A percentile compares a stretch with the other conserved stretches of the same genome.
These are phyloP conservation scores for Pyxicephalus adspersus DNA, from an alignment of 2,113 vertebrate genomes.

Conservation along the genomic window DNA sequence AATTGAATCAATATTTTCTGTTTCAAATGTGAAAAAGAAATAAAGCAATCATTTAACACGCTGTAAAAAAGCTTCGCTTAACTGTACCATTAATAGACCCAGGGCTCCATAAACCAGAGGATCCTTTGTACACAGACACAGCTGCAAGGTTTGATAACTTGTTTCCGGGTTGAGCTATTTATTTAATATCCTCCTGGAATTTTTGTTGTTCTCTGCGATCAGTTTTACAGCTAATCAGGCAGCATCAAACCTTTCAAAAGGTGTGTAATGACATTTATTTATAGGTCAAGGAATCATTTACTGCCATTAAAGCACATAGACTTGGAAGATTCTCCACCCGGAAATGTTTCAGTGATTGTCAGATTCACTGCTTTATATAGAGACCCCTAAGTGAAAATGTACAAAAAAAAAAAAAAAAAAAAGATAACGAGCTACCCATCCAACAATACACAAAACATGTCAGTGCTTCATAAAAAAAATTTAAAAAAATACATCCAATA, in stretches of 20 bases:
- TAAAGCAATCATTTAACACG: constrained; percentile 54
- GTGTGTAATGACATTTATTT: background rate
- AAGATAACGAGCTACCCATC: too few species aligned
- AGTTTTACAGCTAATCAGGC: constrained; percentile 21
- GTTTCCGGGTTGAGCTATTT: constrained; percentile 44
- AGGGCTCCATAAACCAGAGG: background rate
- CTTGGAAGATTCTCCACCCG: too few species aligned
- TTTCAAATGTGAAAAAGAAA: constrained; percentile 23
- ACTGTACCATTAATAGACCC: constrained; percentile 36
- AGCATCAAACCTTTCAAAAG: background rate
- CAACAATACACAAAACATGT: too few species aligned
- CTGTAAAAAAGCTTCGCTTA: constrained; percentile 44
- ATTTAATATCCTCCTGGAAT: constrained; percentile 48
- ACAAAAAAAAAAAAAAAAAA: too few species aligned
- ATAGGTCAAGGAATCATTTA: background rate
- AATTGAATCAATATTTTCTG: constrained; percentile 26
- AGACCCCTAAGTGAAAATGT: too few species aligned
- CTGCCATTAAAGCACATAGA: too few species aligned
- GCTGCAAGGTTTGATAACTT: constrained; percentile 37
- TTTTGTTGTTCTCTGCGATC: constrained; percentile 14
- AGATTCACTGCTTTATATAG: too few species aligned
- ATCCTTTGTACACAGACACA: constrained; percentile 9
- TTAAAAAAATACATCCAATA: too few species aligned
- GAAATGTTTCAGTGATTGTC: too few species aligned
- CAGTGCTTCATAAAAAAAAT: too few species aligned